phyloP scores from a whole-genome alignment of 2,113 vertebrate genomes.

The Octodon degus region DNA sequence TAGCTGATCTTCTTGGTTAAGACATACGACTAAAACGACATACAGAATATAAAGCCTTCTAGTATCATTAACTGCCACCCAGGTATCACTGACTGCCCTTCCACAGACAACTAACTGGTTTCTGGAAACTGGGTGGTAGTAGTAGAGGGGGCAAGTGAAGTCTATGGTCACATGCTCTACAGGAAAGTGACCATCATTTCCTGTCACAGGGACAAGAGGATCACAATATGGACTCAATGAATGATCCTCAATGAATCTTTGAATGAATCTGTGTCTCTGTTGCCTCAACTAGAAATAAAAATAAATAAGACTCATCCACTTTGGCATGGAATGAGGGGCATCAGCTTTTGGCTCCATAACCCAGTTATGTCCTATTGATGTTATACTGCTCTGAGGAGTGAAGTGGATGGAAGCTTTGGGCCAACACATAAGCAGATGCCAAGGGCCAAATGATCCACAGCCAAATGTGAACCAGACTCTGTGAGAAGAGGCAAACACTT shows the following conservation, averaged over 20 bases:
- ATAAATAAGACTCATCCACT: conserved; percentile 36
- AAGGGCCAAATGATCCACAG: not conserved
- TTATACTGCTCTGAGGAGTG: not conserved
- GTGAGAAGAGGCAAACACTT: conserved; percentile 37
- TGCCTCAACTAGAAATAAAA: conserved; percentile 35
- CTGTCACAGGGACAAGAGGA: conserved; percentile 2
- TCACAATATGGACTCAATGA: not conserved
- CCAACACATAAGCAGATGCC: not conserved
- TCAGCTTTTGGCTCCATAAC: conserved; percentile 51
- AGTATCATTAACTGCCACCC: not conserved
- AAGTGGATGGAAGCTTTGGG: conserved; percentile 35
- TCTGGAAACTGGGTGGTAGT: conserved; percentile 26
- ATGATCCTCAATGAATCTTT: conserved; percentile 2
- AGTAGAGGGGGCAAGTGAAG: not conserved
- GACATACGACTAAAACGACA: conserved; percentile 11
- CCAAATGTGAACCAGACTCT: conserved; percentile 63
- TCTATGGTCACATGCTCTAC: not conserved
- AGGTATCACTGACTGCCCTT: not conserved
- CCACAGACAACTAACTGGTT: not conserved
- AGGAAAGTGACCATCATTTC: not conserved
- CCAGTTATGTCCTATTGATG: conserved; percentile 1
- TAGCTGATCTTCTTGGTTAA: conserved; percentile 46
- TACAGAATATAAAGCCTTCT: not conserved
- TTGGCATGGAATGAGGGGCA: conserved; percentile 60
- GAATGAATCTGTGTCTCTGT: conserved; percentile 16